These are phyloP conservation scores for Tonatia bakeri DNA, from an alignment of 2,113 vertebrate genomes.

Conservation along the genomic window DNA sequence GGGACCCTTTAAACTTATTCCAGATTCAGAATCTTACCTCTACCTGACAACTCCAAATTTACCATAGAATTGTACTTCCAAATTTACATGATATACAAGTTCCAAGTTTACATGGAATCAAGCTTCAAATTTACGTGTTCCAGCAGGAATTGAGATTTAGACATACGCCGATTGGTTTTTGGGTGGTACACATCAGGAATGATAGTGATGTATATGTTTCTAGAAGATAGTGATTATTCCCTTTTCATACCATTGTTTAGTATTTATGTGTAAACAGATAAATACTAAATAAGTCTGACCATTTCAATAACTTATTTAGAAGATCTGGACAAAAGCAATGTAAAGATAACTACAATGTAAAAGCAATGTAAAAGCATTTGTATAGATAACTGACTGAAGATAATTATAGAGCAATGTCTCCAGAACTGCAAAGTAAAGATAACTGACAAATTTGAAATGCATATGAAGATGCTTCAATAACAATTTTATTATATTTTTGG, in stretches of 20 bases:
- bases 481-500: neutral
- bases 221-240: neutral
- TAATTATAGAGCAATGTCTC: neutral
- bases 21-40: neutral
- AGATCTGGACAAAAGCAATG: neutral
- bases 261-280: neutral
- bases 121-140: neutral
- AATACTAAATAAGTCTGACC: neutral
- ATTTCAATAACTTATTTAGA: neutral
- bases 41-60: neutral
- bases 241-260: neutral
- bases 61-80: neutral
- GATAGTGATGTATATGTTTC: neutral
- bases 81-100: neutral
- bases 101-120: neutral
- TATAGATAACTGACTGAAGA: neutral
- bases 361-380: too few relatives aligned
- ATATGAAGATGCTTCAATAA: neutral
- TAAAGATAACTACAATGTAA: too few relatives aligned
- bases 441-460: neutral
- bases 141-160: neutral
- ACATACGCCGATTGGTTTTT: neutral
- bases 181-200: accelerated
- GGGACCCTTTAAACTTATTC: neutral
- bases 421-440: neutral